Evolutionary conservation across 1,140 invertebrate species (phyloP), one percentile per base, ranked within the genome.

Genomic region (Matsumurasca onukii): DNA sequence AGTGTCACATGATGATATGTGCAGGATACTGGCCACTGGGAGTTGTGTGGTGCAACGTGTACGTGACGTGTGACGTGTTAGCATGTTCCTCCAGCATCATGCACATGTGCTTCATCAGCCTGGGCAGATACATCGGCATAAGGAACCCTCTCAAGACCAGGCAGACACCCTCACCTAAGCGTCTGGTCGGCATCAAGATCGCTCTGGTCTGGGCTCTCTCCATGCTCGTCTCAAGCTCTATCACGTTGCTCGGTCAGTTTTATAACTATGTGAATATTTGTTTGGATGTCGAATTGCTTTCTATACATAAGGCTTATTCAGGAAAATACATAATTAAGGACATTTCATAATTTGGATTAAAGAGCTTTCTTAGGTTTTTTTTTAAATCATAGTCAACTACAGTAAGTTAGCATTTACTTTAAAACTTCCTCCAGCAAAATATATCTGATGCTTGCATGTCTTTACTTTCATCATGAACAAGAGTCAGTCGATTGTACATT

Each of bases 71-170:
- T 72, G 95, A 98, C 79, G 95, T 98, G n/a, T 82, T 97, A 31
- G 92, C 94, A 64, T 98, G 95, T 77, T 95, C 93, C 0, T 91
- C 93, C 5, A 94, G 91, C 74, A 98, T 98, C 76, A 91, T 97
- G 87, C 96, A 98, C 85, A 97, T 98, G 94, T 96, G 94, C 78
- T 95, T 94, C 81, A 98, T 98, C 78, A 94, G 92, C 39, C 84
- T 98, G 71, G 94, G 94, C 69, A 87, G 95, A 74, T 98, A 96
- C 80, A 79, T 97, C 68, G 94, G 94, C 49, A 97, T 98, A 68
- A 84, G 93, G 31, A 93, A 94, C 79, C 95, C 95, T 0, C 80
- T 98, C 70, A 91, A 89, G 73, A 92, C 90, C 13, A 81, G 92
- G 22, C 89, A 89, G 75, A 86, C 85, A 63, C 77, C 76, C 69